Percentiles rank a stretch among this genome's conserved stretches.
Conservation (phyloP, 2,113 vertebrate species). For the Corythoichthys haematopterus region DNA sequence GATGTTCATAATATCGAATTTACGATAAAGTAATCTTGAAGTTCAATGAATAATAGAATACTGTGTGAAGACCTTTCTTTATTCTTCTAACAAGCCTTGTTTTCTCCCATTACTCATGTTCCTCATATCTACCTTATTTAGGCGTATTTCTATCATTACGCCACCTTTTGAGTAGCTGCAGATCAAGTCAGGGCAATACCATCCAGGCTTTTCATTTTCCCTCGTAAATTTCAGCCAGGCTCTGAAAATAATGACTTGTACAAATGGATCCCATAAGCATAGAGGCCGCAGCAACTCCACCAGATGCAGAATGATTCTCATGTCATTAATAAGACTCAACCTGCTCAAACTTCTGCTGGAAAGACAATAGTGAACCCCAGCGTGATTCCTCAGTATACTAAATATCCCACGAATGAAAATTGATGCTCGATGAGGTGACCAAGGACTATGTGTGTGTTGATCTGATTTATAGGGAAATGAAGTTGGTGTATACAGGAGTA, state of each 20-base stretch:
- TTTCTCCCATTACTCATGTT: neutral
- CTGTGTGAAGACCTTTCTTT: neutral
- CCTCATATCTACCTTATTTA: neutral
- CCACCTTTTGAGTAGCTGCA: neutral
- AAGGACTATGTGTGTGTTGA: neutral
- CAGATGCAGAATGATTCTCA: conserved; percentile 11
- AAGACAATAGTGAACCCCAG: conserved; percentile 30
- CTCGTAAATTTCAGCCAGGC: neutral
- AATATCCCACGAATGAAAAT: conserved; percentile 47
- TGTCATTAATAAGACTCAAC: neutral
- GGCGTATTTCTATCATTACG: neutral
- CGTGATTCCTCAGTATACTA: conserved; percentile 23
- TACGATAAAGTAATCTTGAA: neutral
- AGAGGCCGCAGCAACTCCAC: conserved; percentile 17
- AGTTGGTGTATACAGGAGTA: neutral
- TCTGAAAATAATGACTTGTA: conserved; percentile 10
- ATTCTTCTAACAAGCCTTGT: neutral
- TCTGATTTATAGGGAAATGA: conserved; percentile 25
- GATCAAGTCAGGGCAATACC: conserved; percentile 1
- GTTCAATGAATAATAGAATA: neutral
- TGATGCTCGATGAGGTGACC: conserved; percentile 19
- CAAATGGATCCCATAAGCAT: conserved; percentile 7
- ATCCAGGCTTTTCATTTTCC: neutral
- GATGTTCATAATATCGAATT: neutral
- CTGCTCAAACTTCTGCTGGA: conserved; percentile 4